These are phyloP conservation scores for Anseranas semipalmata DNA, from an alignment of 2,113 vertebrate species.

Conservation along the genomic window DNA sequence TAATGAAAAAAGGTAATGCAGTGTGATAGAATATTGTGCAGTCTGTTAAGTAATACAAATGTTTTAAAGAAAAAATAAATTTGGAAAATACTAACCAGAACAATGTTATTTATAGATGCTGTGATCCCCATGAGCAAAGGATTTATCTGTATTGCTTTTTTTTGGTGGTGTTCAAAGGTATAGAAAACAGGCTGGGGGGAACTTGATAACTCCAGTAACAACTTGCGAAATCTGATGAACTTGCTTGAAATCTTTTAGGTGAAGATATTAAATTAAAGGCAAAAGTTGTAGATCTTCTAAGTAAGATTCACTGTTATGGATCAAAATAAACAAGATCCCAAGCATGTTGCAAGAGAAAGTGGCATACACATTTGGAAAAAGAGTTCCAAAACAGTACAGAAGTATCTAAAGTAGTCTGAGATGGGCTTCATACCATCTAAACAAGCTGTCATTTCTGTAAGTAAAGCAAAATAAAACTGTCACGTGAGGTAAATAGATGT, in stretches of 20 bases:
- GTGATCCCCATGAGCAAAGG: neutral
- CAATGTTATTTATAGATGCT: neutral
- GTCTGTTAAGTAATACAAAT: neutral
- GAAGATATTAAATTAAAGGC: neutral
- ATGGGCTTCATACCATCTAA: neutral
- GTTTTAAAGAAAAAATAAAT: neutral
- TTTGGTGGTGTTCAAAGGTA: neutral
- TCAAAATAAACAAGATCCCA: neutral
- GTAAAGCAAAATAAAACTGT: neutral
- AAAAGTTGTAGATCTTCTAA: neutral
- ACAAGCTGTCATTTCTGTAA: neutral
- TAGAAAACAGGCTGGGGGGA: neutral
- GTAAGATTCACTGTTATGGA: neutral
- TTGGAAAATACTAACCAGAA: neutral
- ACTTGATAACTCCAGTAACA: neutral
- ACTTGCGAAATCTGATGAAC: neutral
- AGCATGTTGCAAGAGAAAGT: neutral
- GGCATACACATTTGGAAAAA: neutral
- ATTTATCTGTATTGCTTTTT: neutral
- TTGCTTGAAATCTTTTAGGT: neutral
- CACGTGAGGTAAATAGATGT: neutral
- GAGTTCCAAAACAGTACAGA: neutral
- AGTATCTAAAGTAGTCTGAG: neutral
- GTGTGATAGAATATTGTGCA: neutral
- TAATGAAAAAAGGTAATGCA: neutral